A percentile compares a stretch with the other conserved stretches of the same genome.
Evolutionary conservation across 2,113 vertebrate species (phyloP).

Genomic region (Psammodynastes pulverulentus): DNA sequence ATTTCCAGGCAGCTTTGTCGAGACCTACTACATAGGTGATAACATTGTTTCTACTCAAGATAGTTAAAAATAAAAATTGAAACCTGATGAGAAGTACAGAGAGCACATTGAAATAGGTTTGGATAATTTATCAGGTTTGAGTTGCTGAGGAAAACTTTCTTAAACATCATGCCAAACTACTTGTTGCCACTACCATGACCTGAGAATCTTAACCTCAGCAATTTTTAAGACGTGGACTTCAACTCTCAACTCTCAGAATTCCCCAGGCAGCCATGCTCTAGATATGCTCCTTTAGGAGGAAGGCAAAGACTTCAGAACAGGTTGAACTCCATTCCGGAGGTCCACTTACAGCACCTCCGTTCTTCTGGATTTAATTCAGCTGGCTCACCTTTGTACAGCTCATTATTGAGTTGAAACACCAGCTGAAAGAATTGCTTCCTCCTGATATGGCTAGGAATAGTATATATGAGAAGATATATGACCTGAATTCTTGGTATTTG

Average conservation of each 20-base stretch:
- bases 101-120: neutral
- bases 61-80: neutral
- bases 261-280: neutral
- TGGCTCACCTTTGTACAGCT: neutral
- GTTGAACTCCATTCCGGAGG: neutral
- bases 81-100: neutral
- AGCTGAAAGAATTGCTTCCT: rapidly evolving
- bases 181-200: neutral
- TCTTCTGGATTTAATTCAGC: neutral
- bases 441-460: neutral
- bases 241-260: neutral
- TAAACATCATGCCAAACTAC: neutral
- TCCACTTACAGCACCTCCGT: neutral
- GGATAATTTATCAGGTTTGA: neutral
- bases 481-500: neutral
- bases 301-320: neutral
- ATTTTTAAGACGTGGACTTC: neutral
- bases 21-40: neutral
- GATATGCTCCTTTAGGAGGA: neutral
- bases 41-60: neutral
- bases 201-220: neutral
- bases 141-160: neutral
- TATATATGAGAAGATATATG: neutral
- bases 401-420: neutral
- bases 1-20: neutral